Conservation (phyloP, 2,113 vertebrate genomes). For the Sapajus apella region DNA sequence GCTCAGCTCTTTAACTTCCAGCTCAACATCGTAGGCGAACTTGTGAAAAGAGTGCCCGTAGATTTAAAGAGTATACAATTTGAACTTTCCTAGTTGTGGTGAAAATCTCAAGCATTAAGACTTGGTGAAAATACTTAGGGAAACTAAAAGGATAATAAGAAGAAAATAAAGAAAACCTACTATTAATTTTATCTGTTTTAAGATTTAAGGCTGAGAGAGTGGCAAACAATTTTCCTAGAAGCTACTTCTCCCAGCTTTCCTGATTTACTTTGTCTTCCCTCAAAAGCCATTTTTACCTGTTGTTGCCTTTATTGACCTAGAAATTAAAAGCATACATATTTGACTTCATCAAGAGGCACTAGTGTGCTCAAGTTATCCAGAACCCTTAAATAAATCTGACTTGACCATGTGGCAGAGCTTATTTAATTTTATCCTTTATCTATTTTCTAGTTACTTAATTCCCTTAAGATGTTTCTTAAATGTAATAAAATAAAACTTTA, state of each 20-base stretch:
- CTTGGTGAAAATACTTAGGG: not conserved
- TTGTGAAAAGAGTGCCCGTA: not conserved
- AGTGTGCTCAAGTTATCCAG: not conserved
- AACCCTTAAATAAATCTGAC: not conserved
- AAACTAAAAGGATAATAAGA: not conserved
- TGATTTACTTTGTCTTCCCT: not conserved
- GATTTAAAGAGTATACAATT: not conserved
- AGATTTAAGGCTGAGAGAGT: not conserved
- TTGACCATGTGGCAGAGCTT: not conserved
- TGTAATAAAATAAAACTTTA: not conserved
- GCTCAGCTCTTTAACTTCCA: not conserved
- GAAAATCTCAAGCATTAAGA: not conserved
- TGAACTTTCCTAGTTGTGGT: not conserved
- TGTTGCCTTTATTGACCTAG: not conserved
- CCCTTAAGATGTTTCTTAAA: not conserved
- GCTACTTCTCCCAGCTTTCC: not conserved
- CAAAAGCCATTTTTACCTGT: not conserved
- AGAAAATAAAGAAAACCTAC: not conserved
- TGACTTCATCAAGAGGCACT: not conserved
- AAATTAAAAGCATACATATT: not conserved
- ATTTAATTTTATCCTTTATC: not conserved
- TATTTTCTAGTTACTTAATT: not conserved
- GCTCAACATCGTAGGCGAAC: accelerated
- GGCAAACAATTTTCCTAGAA: not conserved
- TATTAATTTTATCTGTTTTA: not conserved